These are phyloP conservation scores for Mnemiopsis leidyi DNA, from an alignment of 37 sponge, comb jelly and placozoan genomes.

Conservation along the genomic window DNA sequence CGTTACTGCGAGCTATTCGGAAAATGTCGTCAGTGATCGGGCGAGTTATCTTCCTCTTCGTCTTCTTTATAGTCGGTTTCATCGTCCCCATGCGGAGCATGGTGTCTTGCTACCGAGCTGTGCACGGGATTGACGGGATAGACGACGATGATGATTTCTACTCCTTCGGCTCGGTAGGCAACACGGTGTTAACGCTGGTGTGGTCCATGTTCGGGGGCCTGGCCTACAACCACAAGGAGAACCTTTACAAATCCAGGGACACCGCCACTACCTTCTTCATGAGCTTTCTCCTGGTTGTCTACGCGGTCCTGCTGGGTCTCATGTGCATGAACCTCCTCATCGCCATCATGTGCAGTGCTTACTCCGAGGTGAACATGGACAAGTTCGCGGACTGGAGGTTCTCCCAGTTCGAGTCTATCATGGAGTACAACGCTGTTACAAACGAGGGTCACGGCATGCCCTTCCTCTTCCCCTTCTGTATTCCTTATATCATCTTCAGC, in stretches of 20 bases:
- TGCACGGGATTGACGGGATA: not conserved
- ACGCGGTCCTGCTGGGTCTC: not conserved
- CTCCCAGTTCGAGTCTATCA: conserved; percentile 17
- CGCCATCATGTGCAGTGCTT: not conserved
- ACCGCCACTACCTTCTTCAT: not conserved
- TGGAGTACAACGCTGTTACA: not conserved
- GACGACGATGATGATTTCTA: conserved; percentile 6
- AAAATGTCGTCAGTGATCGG: not conserved
- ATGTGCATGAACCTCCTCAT: conserved; percentile 6
- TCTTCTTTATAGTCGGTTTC: conserved; percentile 3
- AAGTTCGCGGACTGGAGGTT: conserved; percentile 27
- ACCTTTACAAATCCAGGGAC: conserved; percentile 7
- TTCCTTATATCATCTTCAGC: not conserved
- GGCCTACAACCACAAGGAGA: conserved; percentile 33
- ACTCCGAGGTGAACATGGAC: not conserved
- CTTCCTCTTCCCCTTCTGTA: conserved; percentile 10
- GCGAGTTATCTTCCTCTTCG: not conserved
- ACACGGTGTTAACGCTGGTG: not conserved
- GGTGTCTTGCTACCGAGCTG: not conserved
- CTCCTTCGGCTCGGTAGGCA: not conserved
- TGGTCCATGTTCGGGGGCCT: conserved; percentile 36
- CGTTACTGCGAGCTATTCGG: not conserved
- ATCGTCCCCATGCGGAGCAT: conserved; percentile 10
- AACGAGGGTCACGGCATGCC: conserved; percentile 19
- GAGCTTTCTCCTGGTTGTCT: not conserved